Base-by-base conservation (phyloP, 2,113 vertebrate species). In the Odocoileus hemionus region DNA sequence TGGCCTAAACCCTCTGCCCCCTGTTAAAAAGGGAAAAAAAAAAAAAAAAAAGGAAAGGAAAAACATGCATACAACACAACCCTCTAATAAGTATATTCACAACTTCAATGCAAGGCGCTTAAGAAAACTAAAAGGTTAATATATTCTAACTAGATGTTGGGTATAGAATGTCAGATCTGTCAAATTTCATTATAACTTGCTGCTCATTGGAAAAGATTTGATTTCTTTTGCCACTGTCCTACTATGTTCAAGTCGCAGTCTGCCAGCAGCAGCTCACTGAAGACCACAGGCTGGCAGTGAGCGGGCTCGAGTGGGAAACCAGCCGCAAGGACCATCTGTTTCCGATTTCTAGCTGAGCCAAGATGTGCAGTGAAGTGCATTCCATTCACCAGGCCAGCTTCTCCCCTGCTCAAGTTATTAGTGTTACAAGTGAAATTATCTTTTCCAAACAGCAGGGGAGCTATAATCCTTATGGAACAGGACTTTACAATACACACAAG, bases 311-410 rank as follows among this genome's bases (percentile, higher is more conserved):
- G 99, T 98, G 99, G 99, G 99, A 99, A 98, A 99, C 98, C 99
- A 99, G 99, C 99, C 99, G 99, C 99, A 99, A 99, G 99, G 98
- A 99, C 99, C 99, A 99, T 99, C 99, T 99, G 99, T 99, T 99
- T 99, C 98, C 98, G 98, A 99, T 99, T 99, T 99, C 99, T 99
- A 98, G 98, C 98, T 95, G 99, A 99, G 99, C 99, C 99, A 99
- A 99, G 99, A 99, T 99, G 99, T 99, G 99, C 98, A 99, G 98
- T 99, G 99, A 99, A 99, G 98, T 99, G 99, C 98, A 98, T 98
- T 98, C 98, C 98, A 98, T 98, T 98, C 98, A 98, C 98, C 97
- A 98, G 99, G 98, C 98, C 98, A 98, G 99, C 98, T 98, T 98
- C 98, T 98, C 98, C 98, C 98, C 98, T 98, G 98, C 98, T 99